Evolutionary conservation across 2,113 vertebrate species (phyloP).

Genomic region (Rostratula benghalensis): DNA sequence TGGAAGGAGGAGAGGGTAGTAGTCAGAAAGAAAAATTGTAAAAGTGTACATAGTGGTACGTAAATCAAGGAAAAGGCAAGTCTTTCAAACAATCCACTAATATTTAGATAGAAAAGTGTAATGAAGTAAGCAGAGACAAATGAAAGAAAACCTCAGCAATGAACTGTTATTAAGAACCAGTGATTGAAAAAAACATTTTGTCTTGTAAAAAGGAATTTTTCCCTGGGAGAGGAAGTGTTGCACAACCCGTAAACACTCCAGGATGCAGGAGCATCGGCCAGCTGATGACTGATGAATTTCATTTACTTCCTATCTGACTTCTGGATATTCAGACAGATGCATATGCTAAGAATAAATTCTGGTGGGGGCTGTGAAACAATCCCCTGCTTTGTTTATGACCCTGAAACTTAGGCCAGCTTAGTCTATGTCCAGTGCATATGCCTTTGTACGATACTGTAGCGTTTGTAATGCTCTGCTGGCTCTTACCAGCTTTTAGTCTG

Average conservation of each 20-base stretch:
- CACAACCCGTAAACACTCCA: not conserved
- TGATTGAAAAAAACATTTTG: not conserved
- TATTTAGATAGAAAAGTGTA: not conserved
- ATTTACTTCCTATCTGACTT: constrained; percentile 28
- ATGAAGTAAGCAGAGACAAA: constrained; percentile 12
- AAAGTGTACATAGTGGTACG: not conserved
- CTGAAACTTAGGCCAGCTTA: not conserved
- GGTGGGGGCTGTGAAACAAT: not conserved
- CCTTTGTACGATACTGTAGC: not conserved
- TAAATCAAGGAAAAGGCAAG: not conserved
- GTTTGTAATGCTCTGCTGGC: not conserved
- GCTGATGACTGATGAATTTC: constrained; percentile 26
- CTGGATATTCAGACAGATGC: not conserved
- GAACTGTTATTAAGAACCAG: not conserved
- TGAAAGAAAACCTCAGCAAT: not conserved
- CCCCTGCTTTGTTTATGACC: not conserved
- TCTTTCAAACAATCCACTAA: not conserved
- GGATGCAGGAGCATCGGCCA: not conserved
- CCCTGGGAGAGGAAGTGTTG: constrained; percentile 15
- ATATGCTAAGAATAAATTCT: not conserved
- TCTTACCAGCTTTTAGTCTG: not conserved
- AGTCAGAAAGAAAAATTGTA: not conserved
- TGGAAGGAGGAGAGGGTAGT: not conserved
- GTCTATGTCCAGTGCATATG: not conserved
- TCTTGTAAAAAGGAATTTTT: not conserved